Percentiles rank a stretch among this genome's conserved stretches.
phyloP scores from a whole-genome alignment of 2,888 invertebrate species.

The Miltochrista miniata region DNA sequence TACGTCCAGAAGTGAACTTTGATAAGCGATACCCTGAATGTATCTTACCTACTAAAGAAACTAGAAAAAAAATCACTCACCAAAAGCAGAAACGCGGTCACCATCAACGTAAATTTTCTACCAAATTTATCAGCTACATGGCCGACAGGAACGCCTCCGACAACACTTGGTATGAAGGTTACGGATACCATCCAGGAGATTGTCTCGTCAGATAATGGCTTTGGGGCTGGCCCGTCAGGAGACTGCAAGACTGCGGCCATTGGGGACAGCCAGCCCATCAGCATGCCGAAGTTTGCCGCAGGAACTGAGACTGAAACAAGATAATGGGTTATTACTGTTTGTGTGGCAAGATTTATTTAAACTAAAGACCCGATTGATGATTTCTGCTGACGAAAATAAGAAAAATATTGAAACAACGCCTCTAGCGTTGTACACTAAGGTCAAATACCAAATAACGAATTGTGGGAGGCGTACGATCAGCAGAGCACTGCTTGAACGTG shows the following conservation, averaged over 20 bases:
- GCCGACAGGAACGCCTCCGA: background rate
- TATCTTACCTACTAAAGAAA: no score
- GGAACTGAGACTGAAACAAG: conserved; percentile 3
- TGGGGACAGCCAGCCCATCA: conserved; percentile 4
- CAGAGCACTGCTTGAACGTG: no score
- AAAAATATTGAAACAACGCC: no score
- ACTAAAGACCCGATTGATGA: no score
- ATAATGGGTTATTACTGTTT: no score
- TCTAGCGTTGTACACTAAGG: no score
- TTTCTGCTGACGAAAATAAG: no score
- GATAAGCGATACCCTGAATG: no score
- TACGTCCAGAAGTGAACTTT: no score
- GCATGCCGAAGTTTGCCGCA: conserved; percentile 1
- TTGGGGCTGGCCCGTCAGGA: conserved; percentile 1
- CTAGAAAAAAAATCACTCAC: background rate
- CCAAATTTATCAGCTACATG: background rate
- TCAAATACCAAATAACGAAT: no score
- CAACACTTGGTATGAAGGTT: background rate
- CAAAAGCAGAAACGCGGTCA: background rate
- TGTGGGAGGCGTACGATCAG: no score
- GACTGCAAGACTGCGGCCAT: background rate
- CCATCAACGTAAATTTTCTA: background rate
- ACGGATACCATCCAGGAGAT: conserved; percentile 3
- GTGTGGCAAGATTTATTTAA: no score
- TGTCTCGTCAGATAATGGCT: background rate